These are phyloP conservation scores for Chiloscyllium plagiosum DNA, from an alignment of 2,113 vertebrate species.

Conservation along the genomic window DNA sequence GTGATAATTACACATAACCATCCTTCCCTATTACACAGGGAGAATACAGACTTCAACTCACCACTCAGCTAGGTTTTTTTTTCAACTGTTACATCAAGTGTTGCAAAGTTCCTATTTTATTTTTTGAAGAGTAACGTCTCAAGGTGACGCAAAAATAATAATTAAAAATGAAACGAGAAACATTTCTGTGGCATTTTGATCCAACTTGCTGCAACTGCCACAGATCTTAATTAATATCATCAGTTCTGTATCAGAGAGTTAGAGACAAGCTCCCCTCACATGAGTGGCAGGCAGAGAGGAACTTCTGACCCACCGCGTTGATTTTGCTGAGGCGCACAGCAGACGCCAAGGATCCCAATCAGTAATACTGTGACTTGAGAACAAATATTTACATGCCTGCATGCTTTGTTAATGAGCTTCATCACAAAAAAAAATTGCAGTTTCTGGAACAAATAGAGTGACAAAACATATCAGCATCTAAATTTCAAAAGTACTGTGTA, in stretches of 20 bases:
- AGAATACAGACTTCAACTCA: slow-evolving; percentile 46
- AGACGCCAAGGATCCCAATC: slow-evolving; percentile 87
- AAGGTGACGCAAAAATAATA: slow-evolving; percentile 70
- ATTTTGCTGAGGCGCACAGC: slow-evolving; percentile 62
- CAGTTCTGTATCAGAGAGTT: slow-evolving; percentile 58
- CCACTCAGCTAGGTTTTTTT: slow-evolving; percentile 61
- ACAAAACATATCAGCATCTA: slow-evolving; percentile 82
- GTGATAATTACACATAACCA: slow-evolving; percentile 65
- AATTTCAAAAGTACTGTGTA: slow-evolving; percentile 58
- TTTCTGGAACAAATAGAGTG: slow-evolving; percentile 91
- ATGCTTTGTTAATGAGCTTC: slow-evolving; percentile 69
- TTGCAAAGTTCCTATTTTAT: slow-evolving; percentile 55
- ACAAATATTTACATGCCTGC: slow-evolving; percentile 99
- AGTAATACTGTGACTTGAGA: slow-evolving; percentile 99
- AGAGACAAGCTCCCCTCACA: slow-evolving; percentile 51
- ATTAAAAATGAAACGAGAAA: slow-evolving; percentile 61
- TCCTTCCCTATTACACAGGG: slow-evolving; percentile 44
- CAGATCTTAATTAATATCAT: slow-evolving; percentile 55
- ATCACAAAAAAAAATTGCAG: slow-evolving; percentile 91
- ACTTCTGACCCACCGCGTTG: slow-evolving; percentile 58
- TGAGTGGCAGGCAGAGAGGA: slow-evolving; percentile 52
- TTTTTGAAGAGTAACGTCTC: slow-evolving; percentile 61
- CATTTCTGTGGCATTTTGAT: slow-evolving; percentile 58
- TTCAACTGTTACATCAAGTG: slow-evolving; percentile 58
- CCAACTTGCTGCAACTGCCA: slow-evolving; percentile 58